phyloP scores from a whole-genome alignment of 2,888 invertebrate species.

The Acleris holmiana region DNA sequence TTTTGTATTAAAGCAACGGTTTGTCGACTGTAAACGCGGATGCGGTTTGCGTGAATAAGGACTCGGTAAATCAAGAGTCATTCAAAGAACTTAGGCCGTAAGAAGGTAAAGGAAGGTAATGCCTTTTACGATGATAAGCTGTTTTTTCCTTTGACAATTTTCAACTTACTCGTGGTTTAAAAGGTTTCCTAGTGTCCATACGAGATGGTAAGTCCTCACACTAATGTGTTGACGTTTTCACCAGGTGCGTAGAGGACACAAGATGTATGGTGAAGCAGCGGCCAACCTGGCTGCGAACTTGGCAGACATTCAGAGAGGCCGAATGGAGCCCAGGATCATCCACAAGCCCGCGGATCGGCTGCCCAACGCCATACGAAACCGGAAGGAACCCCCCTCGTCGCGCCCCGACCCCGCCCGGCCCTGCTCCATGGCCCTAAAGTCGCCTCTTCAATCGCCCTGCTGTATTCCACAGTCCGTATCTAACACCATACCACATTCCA shows the following conservation, averaged over 20 bases:
- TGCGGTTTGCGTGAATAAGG: too few relatives aligned
- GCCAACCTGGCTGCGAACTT: slow-evolving; percentile 67
- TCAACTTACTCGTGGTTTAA: too few relatives aligned
- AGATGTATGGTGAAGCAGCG: slow-evolving; percentile 70
- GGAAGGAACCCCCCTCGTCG: slow-evolving; percentile 65
- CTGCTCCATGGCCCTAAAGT: slow-evolving; percentile 57
- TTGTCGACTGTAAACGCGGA: too few relatives aligned
- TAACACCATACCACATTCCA: too few relatives aligned
- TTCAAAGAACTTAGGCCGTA: too few relatives aligned
- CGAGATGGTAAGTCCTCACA: too few relatives aligned
- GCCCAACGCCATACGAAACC: slow-evolving; percentile 52
- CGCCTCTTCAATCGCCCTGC: slow-evolving; percentile 43
- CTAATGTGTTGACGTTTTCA: slow-evolving; percentile 1
- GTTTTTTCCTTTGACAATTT: too few relatives aligned
- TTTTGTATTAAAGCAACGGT: too few relatives aligned
- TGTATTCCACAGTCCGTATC: slow-evolving; percentile 7
- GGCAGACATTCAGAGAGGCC: slow-evolving; percentile 64
- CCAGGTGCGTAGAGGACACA: slow-evolving; percentile 68
- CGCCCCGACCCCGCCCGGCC: slow-evolving; percentile 50
- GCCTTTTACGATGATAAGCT: too few relatives aligned
- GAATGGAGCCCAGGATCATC: slow-evolving; percentile 53
- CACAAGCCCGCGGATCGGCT: slow-evolving; percentile 65
- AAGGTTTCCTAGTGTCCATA: too few relatives aligned
- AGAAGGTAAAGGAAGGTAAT: too few relatives aligned
- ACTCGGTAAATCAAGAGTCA: too few relatives aligned